These are phyloP conservation scores for Hippocampus kuda DNA, from an alignment of 2,797 vertebrate species.

Conservation along the genomic window DNA sequence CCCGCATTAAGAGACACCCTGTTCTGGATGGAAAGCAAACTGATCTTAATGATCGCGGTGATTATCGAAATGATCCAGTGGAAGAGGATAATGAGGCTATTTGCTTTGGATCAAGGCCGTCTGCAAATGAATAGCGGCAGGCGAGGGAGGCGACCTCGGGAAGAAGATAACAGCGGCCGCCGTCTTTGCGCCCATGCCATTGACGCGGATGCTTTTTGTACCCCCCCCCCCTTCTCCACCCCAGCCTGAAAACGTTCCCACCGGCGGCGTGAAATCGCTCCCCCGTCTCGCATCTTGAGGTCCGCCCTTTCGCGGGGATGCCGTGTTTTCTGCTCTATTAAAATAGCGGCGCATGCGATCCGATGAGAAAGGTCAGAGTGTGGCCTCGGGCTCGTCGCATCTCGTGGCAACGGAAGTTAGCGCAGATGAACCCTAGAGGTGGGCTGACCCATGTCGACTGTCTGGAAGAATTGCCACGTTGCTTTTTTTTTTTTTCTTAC, in stretches of 20 bases:
- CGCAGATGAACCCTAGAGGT: constrained; percentile 35
- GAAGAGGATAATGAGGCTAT: constrained; percentile 66
- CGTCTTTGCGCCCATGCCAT: constrained; percentile 21
- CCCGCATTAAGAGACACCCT: constrained; percentile 28
- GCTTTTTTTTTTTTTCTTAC: neutral
- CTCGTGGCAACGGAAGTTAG: constrained; percentile 27
- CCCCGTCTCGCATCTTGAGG: constrained; percentile 33
- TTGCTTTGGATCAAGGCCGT: constrained; percentile 60
- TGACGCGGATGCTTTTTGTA: constrained; percentile 11
- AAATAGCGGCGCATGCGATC: constrained; percentile 59
- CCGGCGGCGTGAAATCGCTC: constrained; percentile 25
- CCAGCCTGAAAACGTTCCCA: constrained; percentile 23
- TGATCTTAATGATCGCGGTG: constrained; percentile 58
- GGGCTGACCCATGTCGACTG: constrained; percentile 22
- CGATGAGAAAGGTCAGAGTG: constrained; percentile 58
- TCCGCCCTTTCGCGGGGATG: constrained; percentile 32
- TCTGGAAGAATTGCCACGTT: neutral
- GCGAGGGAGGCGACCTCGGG: constrained; percentile 29
- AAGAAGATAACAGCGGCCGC: constrained; percentile 12
- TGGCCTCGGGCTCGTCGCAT: constrained; percentile 42
- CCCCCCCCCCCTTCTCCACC: too few relatives aligned
- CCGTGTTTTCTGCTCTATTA: constrained; percentile 54
- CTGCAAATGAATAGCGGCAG: constrained; percentile 49
- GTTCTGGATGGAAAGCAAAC: constrained; percentile 55
- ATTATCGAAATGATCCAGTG: constrained; percentile 70